Evolutionary conservation across 2,113 vertebrate species (phyloP).

Genomic region (Holacanthus passer): DNA sequence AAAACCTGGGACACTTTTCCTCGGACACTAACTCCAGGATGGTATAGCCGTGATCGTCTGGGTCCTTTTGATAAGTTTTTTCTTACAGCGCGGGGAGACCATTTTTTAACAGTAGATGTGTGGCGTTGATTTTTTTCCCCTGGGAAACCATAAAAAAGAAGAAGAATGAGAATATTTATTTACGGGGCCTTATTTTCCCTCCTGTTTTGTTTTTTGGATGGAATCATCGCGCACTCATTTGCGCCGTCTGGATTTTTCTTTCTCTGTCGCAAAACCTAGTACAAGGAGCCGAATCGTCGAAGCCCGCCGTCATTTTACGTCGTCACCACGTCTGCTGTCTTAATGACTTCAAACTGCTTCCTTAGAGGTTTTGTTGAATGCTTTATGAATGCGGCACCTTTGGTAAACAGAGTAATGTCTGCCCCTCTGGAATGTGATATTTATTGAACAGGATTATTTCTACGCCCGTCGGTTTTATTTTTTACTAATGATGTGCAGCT

Average conservation of each 20-base stretch:
- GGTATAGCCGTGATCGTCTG: conserved; percentile 87
- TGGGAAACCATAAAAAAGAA: conserved; percentile 66
- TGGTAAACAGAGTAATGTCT: conserved; percentile 73
- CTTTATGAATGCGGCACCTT: conserved; percentile 75
- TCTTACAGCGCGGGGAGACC: conserved; percentile 89
- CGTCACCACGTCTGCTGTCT: conserved; percentile 68
- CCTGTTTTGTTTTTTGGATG: conserved; percentile 81
- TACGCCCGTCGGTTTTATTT: conserved; percentile 61
- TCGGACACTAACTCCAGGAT: conserved; percentile 96
- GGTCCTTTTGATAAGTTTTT: conserved; percentile 81
- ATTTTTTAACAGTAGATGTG: conserved; percentile 75
- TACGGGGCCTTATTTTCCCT: conserved; percentile 95
- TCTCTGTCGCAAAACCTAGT: conserved; percentile 83
- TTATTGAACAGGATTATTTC: conserved; percentile 82
- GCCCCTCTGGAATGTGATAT: conserved; percentile 90
- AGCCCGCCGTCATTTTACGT: conserved; percentile 29
- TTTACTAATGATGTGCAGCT: conserved; percentile 74
- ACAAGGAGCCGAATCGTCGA: conserved; percentile 34
- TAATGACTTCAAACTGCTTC: conserved; percentile 27
- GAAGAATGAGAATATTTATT: conserved; percentile 93
- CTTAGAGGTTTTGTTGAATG: conserved; percentile 40
- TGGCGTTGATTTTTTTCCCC: conserved; percentile 80
- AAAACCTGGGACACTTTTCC: conserved; percentile 96
- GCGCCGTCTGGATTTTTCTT: conserved; percentile 39
- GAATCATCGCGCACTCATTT: conserved; percentile 77